A percentile compares a stretch with the other conserved stretches of the same genome.
Evolutionary conservation across 2,113 vertebrate genomes (phyloP).

Genomic region (Heterochromis multidens): DNA sequence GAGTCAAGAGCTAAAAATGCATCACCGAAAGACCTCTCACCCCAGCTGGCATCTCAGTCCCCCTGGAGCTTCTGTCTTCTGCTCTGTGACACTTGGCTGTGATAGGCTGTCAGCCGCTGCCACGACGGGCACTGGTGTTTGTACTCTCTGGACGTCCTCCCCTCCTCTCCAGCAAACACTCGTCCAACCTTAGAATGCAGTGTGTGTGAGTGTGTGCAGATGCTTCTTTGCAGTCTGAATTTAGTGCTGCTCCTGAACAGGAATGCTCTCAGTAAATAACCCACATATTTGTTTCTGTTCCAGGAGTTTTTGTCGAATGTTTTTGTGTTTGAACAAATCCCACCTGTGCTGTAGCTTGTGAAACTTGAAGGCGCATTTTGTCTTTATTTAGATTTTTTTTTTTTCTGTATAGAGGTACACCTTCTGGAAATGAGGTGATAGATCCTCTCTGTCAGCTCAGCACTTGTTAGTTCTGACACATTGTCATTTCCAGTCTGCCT

Average conservation of each 20-base stretch:
- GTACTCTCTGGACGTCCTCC: neutral
- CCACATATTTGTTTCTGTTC: slow-evolving; percentile 19
- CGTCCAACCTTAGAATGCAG: slow-evolving; percentile 24
- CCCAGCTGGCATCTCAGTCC: slow-evolving; percentile 23
- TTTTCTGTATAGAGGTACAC: neutral
- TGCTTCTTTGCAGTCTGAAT: slow-evolving; percentile 20
- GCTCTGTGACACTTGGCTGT: slow-evolving; percentile 39
- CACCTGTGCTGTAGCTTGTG: neutral
- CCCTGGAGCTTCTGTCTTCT: slow-evolving; percentile 11
- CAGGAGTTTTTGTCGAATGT: neutral
- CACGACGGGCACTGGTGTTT: slow-evolving; percentile 26
- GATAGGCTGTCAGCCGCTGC: slow-evolving; percentile 54
- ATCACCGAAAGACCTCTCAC: slow-evolving; percentile 36
- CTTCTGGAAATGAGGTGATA: neutral
- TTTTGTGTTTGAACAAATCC: slow-evolving; percentile 5
- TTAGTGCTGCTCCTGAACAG: neutral
- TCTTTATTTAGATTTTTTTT: neutral
- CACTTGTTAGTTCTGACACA: slow-evolving; percentile 22
- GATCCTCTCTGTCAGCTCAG: neutral
- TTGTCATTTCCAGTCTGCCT: slow-evolving; percentile 18
- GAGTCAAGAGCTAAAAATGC: slow-evolving; percentile 9
- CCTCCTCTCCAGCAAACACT: slow-evolving; percentile 15
- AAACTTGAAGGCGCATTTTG: neutral
- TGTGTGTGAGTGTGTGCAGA: slow-evolving; percentile 34
- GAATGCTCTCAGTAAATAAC: slow-evolving; percentile 20